Conservation (phyloP, 2,888 invertebrate species). For the Didymodactylos carnosus region DNA sequence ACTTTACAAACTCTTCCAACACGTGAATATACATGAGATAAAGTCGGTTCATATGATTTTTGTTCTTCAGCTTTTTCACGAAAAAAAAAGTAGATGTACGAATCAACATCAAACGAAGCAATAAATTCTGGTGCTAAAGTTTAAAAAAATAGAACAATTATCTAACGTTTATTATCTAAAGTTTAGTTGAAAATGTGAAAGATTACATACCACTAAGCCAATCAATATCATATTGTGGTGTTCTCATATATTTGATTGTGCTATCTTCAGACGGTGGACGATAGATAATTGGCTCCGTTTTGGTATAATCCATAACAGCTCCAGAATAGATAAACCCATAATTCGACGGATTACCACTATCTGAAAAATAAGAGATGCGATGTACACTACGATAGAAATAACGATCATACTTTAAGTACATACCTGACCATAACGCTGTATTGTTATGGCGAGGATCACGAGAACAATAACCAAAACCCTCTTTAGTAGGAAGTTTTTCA, state of each 20-base stretch:
- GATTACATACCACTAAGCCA: constrained; percentile 4
- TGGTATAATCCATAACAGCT: constrained; percentile 11
- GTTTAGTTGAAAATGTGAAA: too few species aligned
- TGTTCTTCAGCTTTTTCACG: constrained; percentile 12
- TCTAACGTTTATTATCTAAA: neutral
- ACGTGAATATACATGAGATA: constrained; percentile 5
- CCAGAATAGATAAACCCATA: constrained; percentile 4
- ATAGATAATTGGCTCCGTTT: constrained; percentile 14
- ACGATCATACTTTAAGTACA: neutral
- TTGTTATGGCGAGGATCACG: constrained; percentile 7
- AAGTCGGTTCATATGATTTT: neutral
- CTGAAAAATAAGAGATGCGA: neutral
- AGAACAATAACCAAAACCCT: constrained; percentile 14
- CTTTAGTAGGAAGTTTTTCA: neutral
- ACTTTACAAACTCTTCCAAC: constrained; percentile 12
- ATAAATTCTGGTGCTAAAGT: constrained; percentile 9
- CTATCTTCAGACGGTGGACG: constrained; percentile 7
- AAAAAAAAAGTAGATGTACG: constrained; percentile 7
- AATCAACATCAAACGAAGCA: constrained; percentile 9
- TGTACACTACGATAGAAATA: neutral
- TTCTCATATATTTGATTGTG: constrained; percentile 1
- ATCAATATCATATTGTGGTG: constrained; percentile 13
- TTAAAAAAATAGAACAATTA: neutral
- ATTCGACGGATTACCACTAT: constrained; percentile 9
- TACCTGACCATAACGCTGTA: constrained; percentile 12